phyloP scores from a whole-genome alignment of 2,113 vertebrate species.

The Rhineura floridana region DNA sequence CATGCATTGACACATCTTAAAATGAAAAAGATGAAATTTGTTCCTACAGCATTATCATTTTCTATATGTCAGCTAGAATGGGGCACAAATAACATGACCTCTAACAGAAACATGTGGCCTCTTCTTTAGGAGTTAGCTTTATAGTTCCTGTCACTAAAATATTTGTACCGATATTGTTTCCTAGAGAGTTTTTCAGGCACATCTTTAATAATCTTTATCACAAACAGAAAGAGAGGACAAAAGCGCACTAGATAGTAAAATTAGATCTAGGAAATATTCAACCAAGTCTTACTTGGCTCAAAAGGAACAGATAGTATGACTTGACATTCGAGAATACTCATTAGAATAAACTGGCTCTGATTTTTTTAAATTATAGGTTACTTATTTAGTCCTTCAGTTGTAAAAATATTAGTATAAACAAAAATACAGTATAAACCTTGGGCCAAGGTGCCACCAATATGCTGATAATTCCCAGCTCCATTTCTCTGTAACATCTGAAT shows the following conservation, averaged over 20 bases:
- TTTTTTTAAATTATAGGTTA: neutral
- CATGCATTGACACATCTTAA: conserved; percentile 1
- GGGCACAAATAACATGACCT: neutral
- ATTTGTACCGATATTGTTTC: neutral
- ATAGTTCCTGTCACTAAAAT: neutral
- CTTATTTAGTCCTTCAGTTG: neutral
- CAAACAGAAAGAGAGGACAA: neutral
- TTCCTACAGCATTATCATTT: neutral
- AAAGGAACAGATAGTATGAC: no score
- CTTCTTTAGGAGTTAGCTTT: conserved; percentile 11
- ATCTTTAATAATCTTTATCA: neutral
- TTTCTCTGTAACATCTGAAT: no score
- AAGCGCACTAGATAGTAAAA: neutral
- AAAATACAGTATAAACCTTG: no score
- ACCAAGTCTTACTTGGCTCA: neutral
- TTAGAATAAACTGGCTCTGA: neutral
- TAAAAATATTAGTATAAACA: no score
- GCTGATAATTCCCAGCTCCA: no score
- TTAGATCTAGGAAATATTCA: neutral
- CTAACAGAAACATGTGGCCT: rapidly evolving
- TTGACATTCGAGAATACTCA: neutral
- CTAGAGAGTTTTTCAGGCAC: neutral
- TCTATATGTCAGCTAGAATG: neutral
- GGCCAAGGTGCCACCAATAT: no score
- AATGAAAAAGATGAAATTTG: neutral